Percentiles rank a stretch among this genome's conserved stretches.
phyloP scores from a whole-genome alignment of 2,888 invertebrate species.

The Galeruca laticollis region DNA sequence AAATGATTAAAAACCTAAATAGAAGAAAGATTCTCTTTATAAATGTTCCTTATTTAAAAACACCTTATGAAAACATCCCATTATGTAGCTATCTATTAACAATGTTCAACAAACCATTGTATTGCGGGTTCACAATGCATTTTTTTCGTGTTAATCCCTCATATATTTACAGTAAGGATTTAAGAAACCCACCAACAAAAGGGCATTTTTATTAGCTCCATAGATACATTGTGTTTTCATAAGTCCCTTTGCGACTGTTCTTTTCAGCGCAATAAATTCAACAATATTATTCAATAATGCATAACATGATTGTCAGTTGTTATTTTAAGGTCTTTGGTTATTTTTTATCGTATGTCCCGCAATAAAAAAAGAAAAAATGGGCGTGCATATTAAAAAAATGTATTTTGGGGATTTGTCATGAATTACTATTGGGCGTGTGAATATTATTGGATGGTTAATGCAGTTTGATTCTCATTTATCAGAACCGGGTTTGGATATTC shows the following conservation, averaged over 20 bases:
- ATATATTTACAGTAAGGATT: constrained; percentile 51
- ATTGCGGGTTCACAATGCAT: constrained; percentile 53
- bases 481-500: not conserved
- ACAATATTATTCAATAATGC: constrained; percentile 50
- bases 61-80: constrained; percentile 65
- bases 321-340: constrained; percentile 49
- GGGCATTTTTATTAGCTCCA: constrained; percentile 44
- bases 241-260: constrained; percentile 42
- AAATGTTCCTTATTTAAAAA: constrained; percentile 54
- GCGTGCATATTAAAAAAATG: constrained; percentile 45
- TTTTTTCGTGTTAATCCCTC: constrained; percentile 49
- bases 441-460: constrained; percentile 25
- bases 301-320: constrained; percentile 45
- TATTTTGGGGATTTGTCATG: constrained; percentile 38
- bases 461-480: not conserved
- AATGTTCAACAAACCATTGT: constrained; percentile 59
- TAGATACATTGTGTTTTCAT: constrained; percentile 45
- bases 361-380: constrained; percentile 39
- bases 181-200: constrained; percentile 46
- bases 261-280: constrained; percentile 49
- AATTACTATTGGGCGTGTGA: constrained; percentile 39
- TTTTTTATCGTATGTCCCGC: constrained; percentile 39
- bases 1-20: constrained; percentile 43
- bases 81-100: constrained; percentile 62
- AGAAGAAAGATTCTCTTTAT: constrained; percentile 37